Evolutionary conservation across 2,113 vertebrate species (phyloP), one percentile per base, ranked within the genome.

Genomic region (Psilopsiagon aymara): DNA sequence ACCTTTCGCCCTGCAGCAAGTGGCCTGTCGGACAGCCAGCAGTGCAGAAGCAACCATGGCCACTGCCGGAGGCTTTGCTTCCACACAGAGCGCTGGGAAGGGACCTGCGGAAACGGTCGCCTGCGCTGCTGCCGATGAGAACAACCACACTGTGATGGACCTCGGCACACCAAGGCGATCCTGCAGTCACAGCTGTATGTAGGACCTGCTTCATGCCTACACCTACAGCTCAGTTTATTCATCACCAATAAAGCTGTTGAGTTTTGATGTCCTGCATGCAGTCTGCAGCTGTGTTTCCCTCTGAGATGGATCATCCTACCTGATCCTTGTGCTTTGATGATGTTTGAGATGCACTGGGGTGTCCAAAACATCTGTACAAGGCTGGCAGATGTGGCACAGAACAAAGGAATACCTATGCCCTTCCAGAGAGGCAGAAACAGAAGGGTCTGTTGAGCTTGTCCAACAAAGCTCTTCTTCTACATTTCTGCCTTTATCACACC

Each of bases 31-130:
- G 90, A 94, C 69, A 95, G 8, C n/a, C 86, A 94, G 68, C 80
- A 86, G 20, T 97, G 97, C 76, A 81, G 51, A 27, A 95, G 31
- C 76, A 93, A 6, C 75, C 95, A 31, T 0, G 97, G 97, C 29
- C 96, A n/a, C 76, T 97, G 97, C 86, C 83, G 96, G 41, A 84
- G 95, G 87, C 92, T 96, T 39, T 97, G 97, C 86, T 97, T 97
- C 94, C 93, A 97, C 59, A 90, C 76, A 31, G 97, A 97, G 88
- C 93, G 10, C 27, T 76, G 86, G 83, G 89, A 92, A 15, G 97
- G 97, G 79, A 96, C 15, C 78, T 97, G 97, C 46, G 33, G 81
- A 60, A 95, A 49, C 2, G 64, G 97, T 17, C 93, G 76, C 49
- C 88, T 70, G 79, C 95, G 52, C 57, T 97, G 95, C 94, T 97